A percentile compares a stretch with the other conserved stretches of the same genome.
phyloP scores from a whole-genome alignment of 2,113 vertebrate species.

The Willisornis vidua region DNA sequence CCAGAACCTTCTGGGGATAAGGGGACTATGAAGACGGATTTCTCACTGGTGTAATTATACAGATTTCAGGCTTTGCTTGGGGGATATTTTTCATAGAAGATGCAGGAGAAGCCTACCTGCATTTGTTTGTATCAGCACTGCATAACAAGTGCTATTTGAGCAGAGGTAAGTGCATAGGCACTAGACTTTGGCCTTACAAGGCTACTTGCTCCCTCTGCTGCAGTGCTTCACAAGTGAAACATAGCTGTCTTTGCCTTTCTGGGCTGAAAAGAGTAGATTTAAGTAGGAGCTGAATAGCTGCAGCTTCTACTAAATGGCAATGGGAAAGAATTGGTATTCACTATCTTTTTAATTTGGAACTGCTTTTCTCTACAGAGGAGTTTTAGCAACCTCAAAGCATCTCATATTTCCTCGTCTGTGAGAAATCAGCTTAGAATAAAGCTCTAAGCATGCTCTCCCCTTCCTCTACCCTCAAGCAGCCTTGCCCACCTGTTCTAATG shows the following conservation, averaged over 20 bases:
- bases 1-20: not conserved
- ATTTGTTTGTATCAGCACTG: not conserved
- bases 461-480: not conserved
- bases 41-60: constrained; percentile 19
- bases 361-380: not conserved
- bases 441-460: not conserved
- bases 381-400: not conserved
- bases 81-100: not conserved
- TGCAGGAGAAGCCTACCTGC: not conserved
- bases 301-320: not conserved
- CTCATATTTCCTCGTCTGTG: not conserved
- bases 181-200: not conserved
- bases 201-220: not conserved
- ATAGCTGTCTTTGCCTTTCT: not conserved
- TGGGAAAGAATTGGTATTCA: not conserved
- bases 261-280: not conserved
- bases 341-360: not conserved
- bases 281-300: not conserved
- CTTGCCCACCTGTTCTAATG: not conserved
- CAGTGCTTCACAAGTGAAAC: not conserved
- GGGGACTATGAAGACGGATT: not conserved
- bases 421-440: not conserved
- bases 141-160: not conserved
- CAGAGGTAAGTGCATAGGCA: not conserved
- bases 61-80: constrained; percentile 1